phyloP scores from a whole-genome alignment of 2,888 invertebrate genomes.

The Acleris sparsana region DNA sequence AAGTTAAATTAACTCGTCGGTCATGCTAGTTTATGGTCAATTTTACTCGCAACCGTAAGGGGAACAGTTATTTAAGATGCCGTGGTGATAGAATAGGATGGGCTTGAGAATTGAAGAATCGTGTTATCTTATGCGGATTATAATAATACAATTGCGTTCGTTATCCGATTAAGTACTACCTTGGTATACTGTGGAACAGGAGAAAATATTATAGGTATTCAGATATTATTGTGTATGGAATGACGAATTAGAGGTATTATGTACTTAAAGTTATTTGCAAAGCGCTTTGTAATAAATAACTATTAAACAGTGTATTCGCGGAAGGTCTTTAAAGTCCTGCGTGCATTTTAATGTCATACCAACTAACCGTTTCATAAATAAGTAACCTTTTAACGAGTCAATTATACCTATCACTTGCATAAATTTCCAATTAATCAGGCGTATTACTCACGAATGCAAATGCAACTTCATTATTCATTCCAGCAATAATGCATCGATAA shows the following conservation, averaged over 20 bases:
- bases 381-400: slow-evolving; percentile 20
- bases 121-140: background rate
- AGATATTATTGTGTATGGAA: too few species aligned
- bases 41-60: slow-evolving; percentile 23
- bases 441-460: slow-evolving; percentile 57
- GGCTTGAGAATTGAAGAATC: background rate
- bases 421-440: slow-evolving; percentile 32
- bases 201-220: too few species aligned
- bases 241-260: too few species aligned
- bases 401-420: slow-evolving; percentile 29
- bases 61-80: slow-evolving; percentile 31
- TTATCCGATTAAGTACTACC: too few species aligned
- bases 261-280: too few species aligned
- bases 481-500: slow-evolving; percentile 62
- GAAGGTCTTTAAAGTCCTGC: too few species aligned
- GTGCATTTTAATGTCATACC: too few species aligned
- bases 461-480: slow-evolving; percentile 42
- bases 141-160: too few species aligned
- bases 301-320: too few species aligned
- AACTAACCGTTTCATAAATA: background rate
- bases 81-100: background rate
- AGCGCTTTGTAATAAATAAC: too few species aligned
- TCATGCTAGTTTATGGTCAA: slow-evolving; percentile 43
- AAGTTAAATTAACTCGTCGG: slow-evolving; percentile 62
- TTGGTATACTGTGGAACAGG: too few species aligned